Evolutionary conservation across 2,113 vertebrate genomes (phyloP), one percentile per base, ranked within the genome.

Genomic region (Dipodomys merriami): DNA sequence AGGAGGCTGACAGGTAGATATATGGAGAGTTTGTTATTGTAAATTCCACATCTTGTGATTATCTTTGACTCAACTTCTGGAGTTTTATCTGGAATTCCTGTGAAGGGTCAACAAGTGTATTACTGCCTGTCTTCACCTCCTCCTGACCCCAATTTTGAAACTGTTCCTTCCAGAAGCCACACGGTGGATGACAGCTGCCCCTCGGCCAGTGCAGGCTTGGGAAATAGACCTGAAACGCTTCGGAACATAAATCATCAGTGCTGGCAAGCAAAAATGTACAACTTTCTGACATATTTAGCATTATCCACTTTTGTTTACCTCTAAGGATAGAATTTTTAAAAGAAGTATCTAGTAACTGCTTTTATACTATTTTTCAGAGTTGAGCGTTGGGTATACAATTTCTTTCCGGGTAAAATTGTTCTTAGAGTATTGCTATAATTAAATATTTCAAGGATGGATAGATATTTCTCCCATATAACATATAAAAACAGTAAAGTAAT

Each of bases 1-100:
- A 99, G 98, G 98, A 97, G 18, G 96, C 98, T 99, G 99, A 99
- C 99, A 99, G 98, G 98, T 99, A 99, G 99, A 99, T 99, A 99
- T 99, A 99, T 99, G 98, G 98, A 98, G 97, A 98, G 98, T 99
- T 99, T 99, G 99, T 99, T 99, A 99, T 99, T 99, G 98, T 98
- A 98, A 99, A 99, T 99, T 99, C 98, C 98, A 99, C 99, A 99
- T 99, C 98, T 99, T 98, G 98, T 99, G 99, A 99, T 99, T 99
- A 99, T 99, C 98, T 99, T 97, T 98, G 97, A 99, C 99, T 99
- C 98, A 99, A 98, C 99, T 99, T 99, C 98, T 99, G 98, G 98
- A 98, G 98, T 98, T 99, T 99, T 99, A 99, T 99, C 99, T 99
- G 98, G 97, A 99, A 99, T 99, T 99, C 99, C 98, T 98, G 98